Base-by-base conservation (phyloP, 1,140 invertebrate genomes). In the Ceratitis capitata region DNA sequence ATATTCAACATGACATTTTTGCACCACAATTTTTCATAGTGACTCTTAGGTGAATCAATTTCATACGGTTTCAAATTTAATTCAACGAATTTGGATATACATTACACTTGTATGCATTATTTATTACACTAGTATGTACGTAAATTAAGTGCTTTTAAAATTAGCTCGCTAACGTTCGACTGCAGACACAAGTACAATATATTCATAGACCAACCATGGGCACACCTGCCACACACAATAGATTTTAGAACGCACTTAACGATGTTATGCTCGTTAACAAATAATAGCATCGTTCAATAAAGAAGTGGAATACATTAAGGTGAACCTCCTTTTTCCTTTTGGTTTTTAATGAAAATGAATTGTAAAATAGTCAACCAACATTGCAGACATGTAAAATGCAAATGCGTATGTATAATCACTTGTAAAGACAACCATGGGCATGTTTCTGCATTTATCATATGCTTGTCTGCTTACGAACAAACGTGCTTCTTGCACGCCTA, bases 231-330 rank as follows among this genome's bases (percentile, higher is more conserved):
- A 7, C 19, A n/a, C n/a, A n/a, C n/a, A n/a, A n/a, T 23, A 26
- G 19, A 6, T 78, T 45, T 78, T 12, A 16, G 39, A 78, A 78
- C 16, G 16, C 35, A 78, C 35, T 78, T 78, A 26, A 78, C 5
- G n/a, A n/a, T 9, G 39, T 35, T 56, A 61, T 23, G 69, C 39
- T 78, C 39, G 69, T 45, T 78, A 78, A 45, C 12, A 26, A n/a
- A 19, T 78, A 78, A 45, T 78, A 78, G n/a, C 16, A 45, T 78
- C 39, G 69, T n/a, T 26, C 39, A 78, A 47, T 45, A 45, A 74
- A 47, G 39, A 45, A 78, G 7, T 45, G 39, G 69, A 78, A 78
- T 78, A 45, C 69, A 78, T 78, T 78, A 78, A 45, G 45, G 14
- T 45, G 7, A 78, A 19, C 6, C 3, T 12, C 7, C n/a, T 42